Evolutionary conservation across 2,113 vertebrate genomes (phyloP).

Genomic region (Drymodes brunneopygia): DNA sequence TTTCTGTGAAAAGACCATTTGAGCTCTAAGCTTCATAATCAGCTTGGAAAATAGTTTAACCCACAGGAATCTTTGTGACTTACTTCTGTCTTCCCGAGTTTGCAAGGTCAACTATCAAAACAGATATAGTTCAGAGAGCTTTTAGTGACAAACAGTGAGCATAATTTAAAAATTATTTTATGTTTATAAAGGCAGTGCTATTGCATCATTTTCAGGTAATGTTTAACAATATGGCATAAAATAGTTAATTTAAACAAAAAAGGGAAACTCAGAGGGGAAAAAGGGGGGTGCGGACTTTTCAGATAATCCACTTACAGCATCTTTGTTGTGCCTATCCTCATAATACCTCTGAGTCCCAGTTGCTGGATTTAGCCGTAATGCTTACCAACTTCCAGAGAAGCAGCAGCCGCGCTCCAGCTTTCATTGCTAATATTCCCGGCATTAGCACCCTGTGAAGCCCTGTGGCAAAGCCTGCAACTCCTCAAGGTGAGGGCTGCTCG

Average conservation of each 20-base stretch:
- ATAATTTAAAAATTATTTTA: neutral
- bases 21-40: constrained; percentile 50
- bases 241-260: constrained; percentile 24
- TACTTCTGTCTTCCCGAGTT: neutral
- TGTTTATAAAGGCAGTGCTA: neutral
- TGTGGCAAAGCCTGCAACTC: neutral
- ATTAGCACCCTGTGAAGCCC: neutral
- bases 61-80: constrained; percentile 31
- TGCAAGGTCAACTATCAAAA: constrained; percentile 29
- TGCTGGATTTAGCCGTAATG: constrained; percentile 16
- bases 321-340: constrained; percentile 45
- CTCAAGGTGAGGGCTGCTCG: neutral
- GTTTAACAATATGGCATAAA: neutral
- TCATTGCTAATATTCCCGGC: neutral
- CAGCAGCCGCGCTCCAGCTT: neutral
- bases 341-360: constrained; percentile 11
- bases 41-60: constrained; percentile 59
- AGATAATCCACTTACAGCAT: constrained; percentile 41
- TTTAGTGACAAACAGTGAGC: neutral
- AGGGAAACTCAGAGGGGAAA: neutral
- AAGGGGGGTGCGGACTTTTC: neutral
- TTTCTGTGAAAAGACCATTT: constrained; percentile 37
- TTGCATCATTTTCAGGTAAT: neutral
- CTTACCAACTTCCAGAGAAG: constrained; percentile 21
- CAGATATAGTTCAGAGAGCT: neutral